Base-by-base conservation (phyloP, 2,888 invertebrate genomes). In the Xestia c-nigrum region DNA sequence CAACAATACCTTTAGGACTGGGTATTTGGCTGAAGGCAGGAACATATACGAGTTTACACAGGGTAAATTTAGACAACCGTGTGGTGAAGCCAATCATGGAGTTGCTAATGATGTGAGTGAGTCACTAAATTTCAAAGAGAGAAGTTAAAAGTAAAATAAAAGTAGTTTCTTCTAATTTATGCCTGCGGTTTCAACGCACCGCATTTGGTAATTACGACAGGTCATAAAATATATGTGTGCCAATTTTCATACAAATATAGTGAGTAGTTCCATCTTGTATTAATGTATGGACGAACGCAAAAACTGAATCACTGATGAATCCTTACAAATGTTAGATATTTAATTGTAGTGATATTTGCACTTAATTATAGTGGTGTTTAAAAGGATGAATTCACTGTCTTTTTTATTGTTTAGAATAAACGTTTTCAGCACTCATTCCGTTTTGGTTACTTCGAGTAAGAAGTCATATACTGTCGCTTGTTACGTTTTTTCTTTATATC, bases 11-110 rank as follows among this genome's bases (percentile, higher is more conserved):
- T 75, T 75, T 7, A 76, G 67, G 9, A 38, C 76, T 24, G 76
- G 24, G 3, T 24, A 5, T 40, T 55, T 76, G 16, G 67, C 67
- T 21, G n/a, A 67, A 47, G 76, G 76, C 24, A 68, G 12, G 38
- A 67, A 67, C 19, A 75, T 76, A 47, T 63, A n/a, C 21, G 6
- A 63, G 12, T 38, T 76, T 4, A 76, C 76, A 16, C 76, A 76
- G 21, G 67, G 76, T 16, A 46, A 59, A 4, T 76, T 76, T 55
- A 67, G 75, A 66, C 57, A 65, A 5, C 66, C 75, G 0, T 31
- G 31, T 43, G n/a, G 31, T 5, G 3, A 46, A n/a, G 52, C 63
- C 21, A 50, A 76, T 57, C 43, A 55, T 46, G 75, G 75, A 16
- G 6, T 76, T 16, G 46, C 63, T 24, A 16, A 43, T 24, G 75